phyloP scores from a whole-genome alignment of 2,113 vertebrate species.

The Nipponia nippon region DNA sequence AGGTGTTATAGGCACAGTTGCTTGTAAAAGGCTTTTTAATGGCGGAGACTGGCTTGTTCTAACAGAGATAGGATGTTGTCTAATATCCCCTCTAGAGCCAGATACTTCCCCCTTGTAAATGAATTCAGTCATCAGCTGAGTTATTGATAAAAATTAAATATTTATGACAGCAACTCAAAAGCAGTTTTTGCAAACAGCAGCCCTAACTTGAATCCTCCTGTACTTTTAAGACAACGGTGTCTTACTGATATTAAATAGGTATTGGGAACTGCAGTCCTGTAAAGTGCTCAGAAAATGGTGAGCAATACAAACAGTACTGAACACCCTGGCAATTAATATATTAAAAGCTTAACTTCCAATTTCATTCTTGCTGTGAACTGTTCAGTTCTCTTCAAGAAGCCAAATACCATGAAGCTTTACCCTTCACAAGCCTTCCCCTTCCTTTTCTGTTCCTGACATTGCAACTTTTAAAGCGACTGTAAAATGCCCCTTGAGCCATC shows the following conservation, averaged over 20 bases:
- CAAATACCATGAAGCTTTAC: background rate
- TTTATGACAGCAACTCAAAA: background rate
- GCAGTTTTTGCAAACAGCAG: background rate
- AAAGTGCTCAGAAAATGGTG: background rate
- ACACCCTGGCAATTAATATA: background rate
- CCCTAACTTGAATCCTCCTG: background rate
- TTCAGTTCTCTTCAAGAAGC: background rate
- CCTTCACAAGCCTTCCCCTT: background rate
- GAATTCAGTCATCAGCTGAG: background rate
- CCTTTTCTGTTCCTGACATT: background rate
- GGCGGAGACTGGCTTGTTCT: background rate
- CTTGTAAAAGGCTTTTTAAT: background rate
- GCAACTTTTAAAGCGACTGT: background rate
- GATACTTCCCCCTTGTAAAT: background rate
- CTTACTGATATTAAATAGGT: background rate
- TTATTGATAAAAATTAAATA: background rate
- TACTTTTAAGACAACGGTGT: background rate
- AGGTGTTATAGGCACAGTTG: background rate
- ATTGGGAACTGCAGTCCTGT: background rate
- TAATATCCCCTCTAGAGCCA: background rate
- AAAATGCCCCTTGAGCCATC: background rate
- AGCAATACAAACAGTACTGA: background rate
- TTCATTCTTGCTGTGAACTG: background rate
- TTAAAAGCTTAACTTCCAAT: background rate
- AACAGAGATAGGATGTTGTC: background rate